Conservation (phyloP, 2,797 vertebrate genomes). For the Rachycentron canadum region DNA sequence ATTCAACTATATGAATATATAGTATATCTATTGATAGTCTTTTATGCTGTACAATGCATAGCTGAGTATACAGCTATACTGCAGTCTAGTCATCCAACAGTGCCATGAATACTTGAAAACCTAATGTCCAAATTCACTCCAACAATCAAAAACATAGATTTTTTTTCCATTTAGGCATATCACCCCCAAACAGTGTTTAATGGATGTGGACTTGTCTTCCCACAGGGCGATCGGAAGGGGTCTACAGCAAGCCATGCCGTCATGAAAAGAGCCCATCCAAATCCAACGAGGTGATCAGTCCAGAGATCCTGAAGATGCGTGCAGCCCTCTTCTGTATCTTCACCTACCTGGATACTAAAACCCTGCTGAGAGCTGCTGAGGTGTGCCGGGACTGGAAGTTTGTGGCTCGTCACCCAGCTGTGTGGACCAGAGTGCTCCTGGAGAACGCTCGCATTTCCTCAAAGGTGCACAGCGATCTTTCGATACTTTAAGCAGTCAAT, state of each 20-base stretch:
- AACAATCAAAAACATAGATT: not conserved
- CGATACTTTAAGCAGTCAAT: not conserved
- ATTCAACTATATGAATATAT: too few species aligned
- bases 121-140: not conserved
- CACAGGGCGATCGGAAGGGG: conserved; percentile 83
- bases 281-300: conserved; percentile 96
- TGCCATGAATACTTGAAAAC: not conserved
- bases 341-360: conserved; percentile 97
- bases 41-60: not conserved
- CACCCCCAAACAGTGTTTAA: not conserved
- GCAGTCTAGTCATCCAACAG: not conserved
- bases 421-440: conserved; percentile 96
- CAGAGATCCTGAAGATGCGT: conserved; percentile 97
- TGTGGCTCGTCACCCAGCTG: conserved; percentile 95
- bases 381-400: conserved; percentile 98
- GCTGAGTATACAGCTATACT: too few species aligned
- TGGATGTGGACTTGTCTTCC: not conserved
- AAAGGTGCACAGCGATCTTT: conserved; percentile 85
- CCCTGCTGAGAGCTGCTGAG: conserved; percentile 91
- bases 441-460: conserved; percentile 97
- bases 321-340: conserved; percentile 98
- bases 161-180: not conserved
- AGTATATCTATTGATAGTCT: not conserved
- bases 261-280: conserved; percentile 92
- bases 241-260: conserved; percentile 84